Evolutionary conservation across 2,888 invertebrate species (phyloP).

Genomic region (Caenorhabditis afra): DNA sequence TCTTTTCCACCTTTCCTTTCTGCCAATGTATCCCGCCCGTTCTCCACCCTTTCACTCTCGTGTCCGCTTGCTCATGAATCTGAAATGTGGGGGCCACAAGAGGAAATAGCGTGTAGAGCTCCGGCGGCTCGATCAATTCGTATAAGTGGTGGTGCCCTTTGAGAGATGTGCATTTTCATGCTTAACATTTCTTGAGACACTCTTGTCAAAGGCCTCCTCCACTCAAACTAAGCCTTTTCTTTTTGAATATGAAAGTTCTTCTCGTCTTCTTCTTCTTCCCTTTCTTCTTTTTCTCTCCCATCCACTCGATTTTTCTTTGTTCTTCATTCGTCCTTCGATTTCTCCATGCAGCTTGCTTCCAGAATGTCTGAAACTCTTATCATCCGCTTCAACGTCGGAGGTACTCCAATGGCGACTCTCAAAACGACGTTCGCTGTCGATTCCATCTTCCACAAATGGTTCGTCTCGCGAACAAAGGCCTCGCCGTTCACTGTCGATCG

Average conservation of each 20-base stretch:
- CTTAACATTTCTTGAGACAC: conserved; percentile 42
- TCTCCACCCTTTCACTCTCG: not conserved
- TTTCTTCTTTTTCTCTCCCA: conserved; percentile 2
- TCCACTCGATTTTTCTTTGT: not conserved
- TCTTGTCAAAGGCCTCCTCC: not conserved
- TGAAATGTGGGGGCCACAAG: conserved; percentile 35
- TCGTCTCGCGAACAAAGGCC: conserved; percentile 71
- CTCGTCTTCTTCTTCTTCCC: conserved; percentile 1
- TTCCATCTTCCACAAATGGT: conserved; percentile 75
- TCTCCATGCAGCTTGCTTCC: not conserved
- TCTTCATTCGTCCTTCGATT: not conserved
- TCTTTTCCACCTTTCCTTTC: conserved; percentile 9
- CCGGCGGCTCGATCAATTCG: conserved; percentile 49
- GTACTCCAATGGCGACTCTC: conserved; percentile 62
- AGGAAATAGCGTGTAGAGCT: conserved; percentile 11
- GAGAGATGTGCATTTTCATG: conserved; percentile 51
- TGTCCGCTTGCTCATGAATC: conserved; percentile 50
- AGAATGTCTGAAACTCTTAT: conserved; percentile 62
- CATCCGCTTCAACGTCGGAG: conserved; percentile 78
- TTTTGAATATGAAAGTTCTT: not conserved
- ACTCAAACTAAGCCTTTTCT: not conserved
- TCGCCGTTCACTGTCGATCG: conserved; percentile 72
- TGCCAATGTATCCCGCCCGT: conserved; percentile 4
- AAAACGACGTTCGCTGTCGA: conserved; percentile 65
- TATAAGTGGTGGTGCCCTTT: conserved; percentile 62